These are phyloP conservation scores for Mungos mungo DNA, from an alignment of 2,113 vertebrate genomes.

Conservation along the genomic window DNA sequence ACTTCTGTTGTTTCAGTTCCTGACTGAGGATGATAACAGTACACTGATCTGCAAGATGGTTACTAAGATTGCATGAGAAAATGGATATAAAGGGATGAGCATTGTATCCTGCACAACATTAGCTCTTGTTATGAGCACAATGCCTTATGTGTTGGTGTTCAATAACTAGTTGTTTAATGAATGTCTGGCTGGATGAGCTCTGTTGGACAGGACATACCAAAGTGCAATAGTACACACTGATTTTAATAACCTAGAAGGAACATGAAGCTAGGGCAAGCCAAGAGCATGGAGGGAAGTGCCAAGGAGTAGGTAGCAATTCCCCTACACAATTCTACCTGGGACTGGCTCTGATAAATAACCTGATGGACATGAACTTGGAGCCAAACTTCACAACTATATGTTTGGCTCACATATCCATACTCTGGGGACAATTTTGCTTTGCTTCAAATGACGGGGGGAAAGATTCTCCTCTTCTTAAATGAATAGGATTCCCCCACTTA, in stretches of 20 bases:
- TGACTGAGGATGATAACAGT: background rate
- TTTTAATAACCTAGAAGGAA: background rate
- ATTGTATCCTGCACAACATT: background rate
- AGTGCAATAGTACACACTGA: background rate
- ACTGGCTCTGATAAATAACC: background rate
- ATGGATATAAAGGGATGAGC: background rate
- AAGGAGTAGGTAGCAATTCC: background rate
- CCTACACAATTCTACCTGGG: background rate
- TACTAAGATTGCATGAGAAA: background rate
- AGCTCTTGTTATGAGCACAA: background rate
- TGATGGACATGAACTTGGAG: background rate
- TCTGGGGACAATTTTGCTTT: background rate
- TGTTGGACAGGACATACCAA: background rate
- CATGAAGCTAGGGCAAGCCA: background rate
- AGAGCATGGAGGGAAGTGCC: background rate
- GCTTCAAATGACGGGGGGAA: background rate
- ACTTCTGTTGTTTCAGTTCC: background rate
- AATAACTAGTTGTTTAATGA: background rate
- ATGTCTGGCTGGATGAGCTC: background rate
- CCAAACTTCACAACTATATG: background rate
- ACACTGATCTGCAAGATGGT: background rate
- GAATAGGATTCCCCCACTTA: background rate
- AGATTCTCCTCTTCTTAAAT: background rate
- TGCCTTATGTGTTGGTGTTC: background rate
- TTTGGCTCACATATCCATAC: background rate